A percentile compares a stretch with the other conserved stretches of the same genome.
Evolutionary conservation across 2,888 invertebrate species (phyloP).

Genomic region (Ellobium chinense): DNA sequence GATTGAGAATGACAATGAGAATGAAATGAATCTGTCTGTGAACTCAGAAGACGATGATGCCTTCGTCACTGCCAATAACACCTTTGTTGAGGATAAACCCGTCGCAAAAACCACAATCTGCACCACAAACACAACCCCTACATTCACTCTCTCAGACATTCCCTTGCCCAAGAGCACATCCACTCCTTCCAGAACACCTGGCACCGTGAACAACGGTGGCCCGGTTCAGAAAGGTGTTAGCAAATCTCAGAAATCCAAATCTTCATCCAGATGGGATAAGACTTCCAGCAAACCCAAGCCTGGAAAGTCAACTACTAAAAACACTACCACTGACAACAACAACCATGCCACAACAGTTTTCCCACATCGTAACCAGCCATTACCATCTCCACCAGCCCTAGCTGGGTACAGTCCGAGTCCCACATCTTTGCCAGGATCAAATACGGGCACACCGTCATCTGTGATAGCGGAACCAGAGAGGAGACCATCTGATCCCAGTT

Average conservation of each 20-base stretch:
- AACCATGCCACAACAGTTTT: too few species aligned
- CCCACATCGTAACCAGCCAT: too few species aligned
- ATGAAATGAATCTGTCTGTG: background rate
- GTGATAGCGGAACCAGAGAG: background rate
- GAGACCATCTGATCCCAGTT: background rate
- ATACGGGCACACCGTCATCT: background rate
- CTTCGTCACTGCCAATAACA: conserved; percentile 19
- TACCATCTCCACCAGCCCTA: background rate
- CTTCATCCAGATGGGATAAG: background rate
- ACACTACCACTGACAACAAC: too few species aligned
- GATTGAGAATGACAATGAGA: background rate
- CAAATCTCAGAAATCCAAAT: background rate
- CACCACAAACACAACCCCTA: background rate
- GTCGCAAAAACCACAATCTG: too few species aligned
- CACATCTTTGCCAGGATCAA: background rate
- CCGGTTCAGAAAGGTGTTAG: background rate
- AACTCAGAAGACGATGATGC: background rate
- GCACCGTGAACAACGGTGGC: background rate
- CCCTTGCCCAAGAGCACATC: conserved; percentile 25
- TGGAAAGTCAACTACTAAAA: background rate
- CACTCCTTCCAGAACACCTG: background rate
- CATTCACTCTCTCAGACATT: background rate
- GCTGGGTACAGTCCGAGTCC: background rate
- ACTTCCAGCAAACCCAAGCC: background rate
- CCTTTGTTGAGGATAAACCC: background rate